Percentiles rank a stretch among this genome's conserved stretches.
Evolutionary conservation across 2,888 invertebrate genomes (phyloP).

Genomic region (Diplazon laetatorius): DNA sequence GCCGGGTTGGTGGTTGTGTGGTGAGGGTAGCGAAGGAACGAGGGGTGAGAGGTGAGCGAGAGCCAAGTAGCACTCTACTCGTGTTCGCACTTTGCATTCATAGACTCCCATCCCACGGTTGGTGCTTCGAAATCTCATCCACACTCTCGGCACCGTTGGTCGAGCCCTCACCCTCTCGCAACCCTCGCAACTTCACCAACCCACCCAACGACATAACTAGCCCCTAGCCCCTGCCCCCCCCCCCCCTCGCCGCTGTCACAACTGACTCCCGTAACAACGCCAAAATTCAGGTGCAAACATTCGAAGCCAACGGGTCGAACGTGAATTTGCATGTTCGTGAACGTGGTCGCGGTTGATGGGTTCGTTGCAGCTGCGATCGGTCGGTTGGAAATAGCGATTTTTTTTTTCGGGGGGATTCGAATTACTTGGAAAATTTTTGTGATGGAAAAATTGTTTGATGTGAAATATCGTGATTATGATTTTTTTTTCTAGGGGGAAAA

Average conservation of each 20-base stretch:
- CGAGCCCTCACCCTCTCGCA: neutral
- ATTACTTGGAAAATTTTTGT: neutral
- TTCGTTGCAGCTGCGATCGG: constrained; percentile 3
- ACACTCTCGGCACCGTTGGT: constrained; percentile 3
- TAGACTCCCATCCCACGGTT: constrained; percentile 31
- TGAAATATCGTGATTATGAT: too few species aligned
- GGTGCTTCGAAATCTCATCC: constrained; percentile 43
- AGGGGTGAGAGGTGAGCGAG: neutral
- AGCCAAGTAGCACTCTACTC: constrained; percentile 35
- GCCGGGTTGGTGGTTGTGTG: too few species aligned
- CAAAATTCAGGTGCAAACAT: constrained; percentile 41
- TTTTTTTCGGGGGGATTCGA: neutral
- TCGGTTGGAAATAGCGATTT: neutral
- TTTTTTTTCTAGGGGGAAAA: too few species aligned
- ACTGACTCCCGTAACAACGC: constrained; percentile 28
- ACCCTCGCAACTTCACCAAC: too few species aligned
- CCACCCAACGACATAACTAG: too few species aligned
- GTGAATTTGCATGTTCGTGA: constrained; percentile 26
- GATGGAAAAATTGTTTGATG: neutral
- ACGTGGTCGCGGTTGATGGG: neutral
- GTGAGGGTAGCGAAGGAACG: neutral
- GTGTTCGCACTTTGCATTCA: constrained; percentile 60
- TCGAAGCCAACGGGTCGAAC: constrained; percentile 16
- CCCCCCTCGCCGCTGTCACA: too few species aligned
- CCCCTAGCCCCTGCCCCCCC: too few species aligned